Evolutionary conservation across 1,140 invertebrate genomes (phyloP), one percentile per base, ranked within the genome.

Genomic region (Drosophila nikananu): DNA sequence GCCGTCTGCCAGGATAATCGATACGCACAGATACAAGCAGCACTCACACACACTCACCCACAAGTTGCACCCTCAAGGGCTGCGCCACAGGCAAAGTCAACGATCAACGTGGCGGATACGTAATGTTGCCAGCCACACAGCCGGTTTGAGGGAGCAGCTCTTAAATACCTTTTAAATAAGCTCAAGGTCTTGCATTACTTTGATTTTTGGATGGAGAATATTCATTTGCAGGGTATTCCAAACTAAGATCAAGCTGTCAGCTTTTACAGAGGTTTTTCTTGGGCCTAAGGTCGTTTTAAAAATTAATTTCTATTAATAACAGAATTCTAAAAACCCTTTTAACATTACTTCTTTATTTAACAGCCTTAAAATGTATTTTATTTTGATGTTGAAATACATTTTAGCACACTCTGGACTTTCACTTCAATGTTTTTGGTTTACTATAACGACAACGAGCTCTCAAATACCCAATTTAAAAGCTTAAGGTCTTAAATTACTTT

Each of bases 1-100:
- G 77, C 73, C 80, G 84, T 89, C 84, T 87, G 84, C 59, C 68
- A 83, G 67, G 84, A 89, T 87, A 87, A 87, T 87, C 84, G 77
- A 87, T 87, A 87, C 73, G 80, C 84, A 89, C 62, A 80, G 73
- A 65, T 67, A 60, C 52, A 66, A n/a, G 25, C 37, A 10, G 12
- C 30, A 35, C 23, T n/a, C 23, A n/a, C 48, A 25, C 39, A 44
- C 9, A 37, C 60, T 27, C 8, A n/a, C 17, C 0, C 7, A 13
- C 5, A 44, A 2, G 5, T 19, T 5, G 19, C 19, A 21, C 25
- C 10, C 21, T 65, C 54, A 44, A 70, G 54, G 48, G 37, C 51
- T 37, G 39, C n/a, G 30, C 17, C 19, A 21, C 13, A 30, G 35
- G 68, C 44, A 30, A 66, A 25, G 59, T 21, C 23, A 2, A 7